Evolutionary conservation across 2,113 vertebrate genomes (phyloP), one percentile per base, ranked within the genome.

Genomic region (Phasianus colchicus): DNA sequence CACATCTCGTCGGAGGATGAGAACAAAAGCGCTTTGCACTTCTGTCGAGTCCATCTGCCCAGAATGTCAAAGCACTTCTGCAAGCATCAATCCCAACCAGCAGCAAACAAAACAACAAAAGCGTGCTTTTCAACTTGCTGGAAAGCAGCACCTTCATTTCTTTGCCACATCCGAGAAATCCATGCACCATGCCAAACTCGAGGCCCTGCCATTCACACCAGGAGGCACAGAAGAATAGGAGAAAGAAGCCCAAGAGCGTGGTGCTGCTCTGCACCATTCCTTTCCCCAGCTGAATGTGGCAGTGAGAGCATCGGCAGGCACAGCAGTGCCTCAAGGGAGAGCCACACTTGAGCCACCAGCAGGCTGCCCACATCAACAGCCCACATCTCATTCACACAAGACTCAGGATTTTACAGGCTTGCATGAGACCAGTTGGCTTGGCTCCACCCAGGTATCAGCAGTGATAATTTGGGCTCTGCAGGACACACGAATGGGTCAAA

Each of bases 201-300:
- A 48, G 66, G 8, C 38, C 17, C 47, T 2, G 14, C 10, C 34
- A 12, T 13, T 11, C 18, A 9, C 11, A 1, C 0, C 0, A 50
- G 36, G 54, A 12, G 63, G 58, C 13, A 14, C 22, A 36, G 21
- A 48, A 19, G n/a, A 76, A 20, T 22, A 40, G 38, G 57, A 8
- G 11, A 74, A 64, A 64, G 66, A 38, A 30, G 29, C 34, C 8
- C 19, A 20, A 52, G 40, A 52, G 11, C 30, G n/a, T 14, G 36
- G 7, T 27, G 34, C 19, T 5, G 18, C 29, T 42, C 21, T 38
- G 17, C 60, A 48, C 17, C 9, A 13, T n/a, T 13, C 32, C 25
- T 10, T 48, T 40, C 48, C 47, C 19, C n/a, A 43, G 20, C 1
- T 30, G 40, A 87, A 78, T 55, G 13, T 20, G 61, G 40, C 13